phyloP scores from a whole-genome alignment of 2,113 vertebrate species.

The Hippopotamus amphibius region DNA sequence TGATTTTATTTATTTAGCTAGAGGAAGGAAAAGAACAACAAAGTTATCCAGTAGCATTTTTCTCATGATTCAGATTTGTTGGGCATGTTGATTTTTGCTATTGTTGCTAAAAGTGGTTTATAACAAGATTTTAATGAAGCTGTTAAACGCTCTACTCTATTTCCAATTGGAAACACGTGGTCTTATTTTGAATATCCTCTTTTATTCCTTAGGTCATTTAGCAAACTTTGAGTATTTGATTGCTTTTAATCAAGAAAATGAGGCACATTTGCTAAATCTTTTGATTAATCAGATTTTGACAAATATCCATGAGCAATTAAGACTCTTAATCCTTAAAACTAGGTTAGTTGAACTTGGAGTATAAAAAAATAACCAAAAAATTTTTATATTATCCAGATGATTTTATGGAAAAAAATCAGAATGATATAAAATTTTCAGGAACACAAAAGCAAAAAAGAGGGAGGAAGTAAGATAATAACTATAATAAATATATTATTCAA shows the following conservation, averaged over 20 bases:
- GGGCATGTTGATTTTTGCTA: background rate
- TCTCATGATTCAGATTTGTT: background rate
- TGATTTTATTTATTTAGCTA: background rate
- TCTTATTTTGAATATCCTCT: slow-evolving; percentile 10
- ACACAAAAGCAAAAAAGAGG: background rate
- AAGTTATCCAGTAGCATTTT: background rate
- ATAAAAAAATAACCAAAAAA: background rate
- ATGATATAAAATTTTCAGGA: background rate
- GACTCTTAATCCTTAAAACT: background rate
- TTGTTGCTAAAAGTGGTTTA: background rate
- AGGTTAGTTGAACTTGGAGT: background rate
- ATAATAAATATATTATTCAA: background rate
- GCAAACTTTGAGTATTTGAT: slow-evolving; percentile 40
- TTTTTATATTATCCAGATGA: background rate
- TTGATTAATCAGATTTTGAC: slow-evolving; percentile 61
- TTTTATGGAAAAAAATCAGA: background rate
- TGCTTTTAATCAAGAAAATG: slow-evolving; percentile 68
- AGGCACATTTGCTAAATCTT: slow-evolving; percentile 49
- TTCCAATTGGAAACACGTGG: background rate
- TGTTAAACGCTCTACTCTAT: background rate
- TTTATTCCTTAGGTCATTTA: background rate
- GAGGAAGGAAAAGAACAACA: background rate
- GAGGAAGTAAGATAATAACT: background rate
- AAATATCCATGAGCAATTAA: slow-evolving; percentile 56
- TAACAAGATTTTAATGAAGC: background rate